phyloP scores from a whole-genome alignment of 2,113 vertebrate species.

The Acrocephalus arundinaceus region DNA sequence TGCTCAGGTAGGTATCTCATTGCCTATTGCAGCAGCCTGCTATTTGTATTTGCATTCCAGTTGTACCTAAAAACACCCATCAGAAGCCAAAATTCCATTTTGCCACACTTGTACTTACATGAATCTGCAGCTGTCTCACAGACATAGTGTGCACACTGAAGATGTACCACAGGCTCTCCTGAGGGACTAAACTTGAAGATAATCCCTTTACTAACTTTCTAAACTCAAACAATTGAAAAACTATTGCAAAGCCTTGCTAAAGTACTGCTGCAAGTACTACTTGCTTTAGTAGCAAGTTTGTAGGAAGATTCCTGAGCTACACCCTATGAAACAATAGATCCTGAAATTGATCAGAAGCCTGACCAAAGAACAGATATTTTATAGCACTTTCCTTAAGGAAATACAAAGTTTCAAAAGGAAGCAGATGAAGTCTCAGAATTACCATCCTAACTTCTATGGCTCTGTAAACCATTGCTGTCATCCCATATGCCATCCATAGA shows the following conservation, averaged over 20 bases:
- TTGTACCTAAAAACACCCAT: neutral
- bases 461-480: neutral
- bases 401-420: neutral
- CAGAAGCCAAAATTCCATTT: neutral
- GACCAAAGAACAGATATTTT: neutral
- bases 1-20: neutral
- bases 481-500: neutral
- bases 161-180: neutral
- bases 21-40: neutral
- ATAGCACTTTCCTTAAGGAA: neutral
- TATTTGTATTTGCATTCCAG: neutral
- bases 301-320: neutral
- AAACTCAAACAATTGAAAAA: neutral
- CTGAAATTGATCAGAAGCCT: neutral
- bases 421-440: neutral
- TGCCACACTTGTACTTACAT: neutral
- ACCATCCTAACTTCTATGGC: neutral
- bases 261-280: neutral
- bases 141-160: accelerated
- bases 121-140: neutral
- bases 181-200: neutral
- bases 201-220: neutral
- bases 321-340: neutral
- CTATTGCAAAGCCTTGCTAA: neutral
- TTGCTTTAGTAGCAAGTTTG: neutral